Evolutionary conservation across 2,113 vertebrate species (phyloP).

Genomic region (Trichechus manatus): DNA sequence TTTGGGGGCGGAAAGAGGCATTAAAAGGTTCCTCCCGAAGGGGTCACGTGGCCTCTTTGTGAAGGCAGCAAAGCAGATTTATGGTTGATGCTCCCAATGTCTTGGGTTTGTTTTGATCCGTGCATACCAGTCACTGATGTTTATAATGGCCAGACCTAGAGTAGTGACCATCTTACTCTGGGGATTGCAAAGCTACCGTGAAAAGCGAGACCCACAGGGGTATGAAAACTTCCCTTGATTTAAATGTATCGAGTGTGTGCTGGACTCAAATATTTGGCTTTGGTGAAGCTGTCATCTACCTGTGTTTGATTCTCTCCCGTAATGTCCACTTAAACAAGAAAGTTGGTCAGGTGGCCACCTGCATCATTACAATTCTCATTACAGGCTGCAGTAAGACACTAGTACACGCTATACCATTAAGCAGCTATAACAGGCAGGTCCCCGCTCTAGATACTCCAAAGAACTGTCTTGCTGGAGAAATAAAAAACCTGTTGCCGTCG

Average conservation of each 20-base stretch:
- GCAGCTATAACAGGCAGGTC: not conserved
- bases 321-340: not conserved
- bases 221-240: not conserved
- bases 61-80: not conserved
- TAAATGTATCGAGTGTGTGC: not conserved
- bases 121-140: not conserved
- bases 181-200: not conserved
- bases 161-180: not conserved
- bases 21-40: slow-evolving; percentile 40
- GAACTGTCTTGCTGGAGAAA: not conserved
- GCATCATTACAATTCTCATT: not conserved
- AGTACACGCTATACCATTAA: too few relatives aligned
- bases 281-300: not conserved
- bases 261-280: not conserved
- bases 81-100: not conserved
- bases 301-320: not conserved
- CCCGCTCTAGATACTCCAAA: not conserved
- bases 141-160: not conserved
- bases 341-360: not conserved
- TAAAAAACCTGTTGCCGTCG: not conserved
- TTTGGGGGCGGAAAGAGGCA: not conserved
- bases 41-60: not conserved
- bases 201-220: not conserved
- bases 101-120: not conserved
- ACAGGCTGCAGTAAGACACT: not conserved